Conservation (phyloP, 2,797 vertebrate species). For the Sebastes variabilis region DNA sequence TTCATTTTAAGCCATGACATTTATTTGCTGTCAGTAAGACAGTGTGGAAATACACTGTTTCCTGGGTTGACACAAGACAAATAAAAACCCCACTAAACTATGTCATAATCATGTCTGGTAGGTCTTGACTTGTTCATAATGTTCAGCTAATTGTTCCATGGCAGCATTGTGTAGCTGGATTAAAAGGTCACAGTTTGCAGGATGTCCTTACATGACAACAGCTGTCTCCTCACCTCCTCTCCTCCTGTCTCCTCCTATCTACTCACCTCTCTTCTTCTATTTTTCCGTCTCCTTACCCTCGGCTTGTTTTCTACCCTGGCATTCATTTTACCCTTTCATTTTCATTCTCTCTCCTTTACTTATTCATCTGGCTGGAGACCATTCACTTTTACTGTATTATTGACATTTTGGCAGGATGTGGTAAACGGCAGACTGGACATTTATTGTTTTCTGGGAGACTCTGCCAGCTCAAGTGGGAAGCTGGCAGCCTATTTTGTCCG, state of each 20-base stretch:
- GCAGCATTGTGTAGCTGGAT: slow-evolving; percentile 7
- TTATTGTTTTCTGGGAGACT: not conserved
- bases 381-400: not conserved
- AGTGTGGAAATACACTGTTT: not conserved
- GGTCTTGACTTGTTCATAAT: slow-evolving; percentile 12
- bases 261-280: slow-evolving; percentile 4
- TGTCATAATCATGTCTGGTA: not conserved
- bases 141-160: slow-evolving; percentile 25
- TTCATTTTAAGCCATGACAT: not conserved
- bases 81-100: not conserved
- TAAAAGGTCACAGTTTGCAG: slow-evolving; percentile 53
- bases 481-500: not conserved
- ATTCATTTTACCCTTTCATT: not conserved
- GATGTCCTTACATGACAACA: slow-evolving; percentile 44
- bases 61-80: not conserved
- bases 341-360: not conserved
- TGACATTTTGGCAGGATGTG: not conserved
- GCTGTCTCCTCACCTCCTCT: slow-evolving; percentile 24
- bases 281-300: not conserved
- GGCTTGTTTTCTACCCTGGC: not conserved
- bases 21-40: not conserved
- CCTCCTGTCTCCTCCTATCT: slow-evolving; percentile 28
- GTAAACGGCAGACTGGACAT: not conserved
- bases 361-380: not conserved
- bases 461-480: not conserved